A percentile compares a stretch with the other conserved stretches of the same genome.
These are phyloP conservation scores for Drosophila paranaensis DNA, from an alignment of 2,888 invertebrate genomes.

Conservation along the genomic window DNA sequence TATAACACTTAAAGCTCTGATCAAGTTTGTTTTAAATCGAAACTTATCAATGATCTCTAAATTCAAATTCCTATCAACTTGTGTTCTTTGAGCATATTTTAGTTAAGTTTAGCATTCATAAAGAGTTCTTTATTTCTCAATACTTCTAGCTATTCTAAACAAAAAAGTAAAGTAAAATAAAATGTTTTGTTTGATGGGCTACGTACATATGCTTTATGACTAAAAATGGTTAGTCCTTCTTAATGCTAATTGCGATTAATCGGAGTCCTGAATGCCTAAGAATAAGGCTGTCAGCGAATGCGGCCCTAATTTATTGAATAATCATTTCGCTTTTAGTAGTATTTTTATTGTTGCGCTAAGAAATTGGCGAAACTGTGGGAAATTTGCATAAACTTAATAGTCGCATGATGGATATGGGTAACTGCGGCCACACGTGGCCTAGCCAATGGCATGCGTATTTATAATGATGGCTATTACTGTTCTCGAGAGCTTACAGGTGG, in stretches of 20 bases:
- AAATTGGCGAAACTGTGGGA: constrained; percentile 35
- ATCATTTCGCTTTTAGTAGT: constrained; percentile 14
- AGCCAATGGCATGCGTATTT: constrained; percentile 5
- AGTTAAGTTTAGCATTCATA: neutral
- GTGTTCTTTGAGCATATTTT: neutral
- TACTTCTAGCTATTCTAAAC: no score
- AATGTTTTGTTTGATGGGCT: no score
- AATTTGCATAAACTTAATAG: constrained; percentile 61
- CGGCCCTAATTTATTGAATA: neutral
- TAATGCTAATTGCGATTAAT: neutral
- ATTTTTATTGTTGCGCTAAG: constrained; percentile 40
- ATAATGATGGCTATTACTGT: constrained; percentile 7
- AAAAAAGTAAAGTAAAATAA: no score
- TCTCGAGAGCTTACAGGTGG: neutral
- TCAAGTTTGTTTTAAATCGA: neutral
- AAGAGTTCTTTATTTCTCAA: neutral
- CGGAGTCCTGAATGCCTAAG: neutral
- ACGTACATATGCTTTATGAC: neutral
- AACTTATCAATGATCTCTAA: neutral
- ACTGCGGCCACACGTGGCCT: constrained; percentile 23
- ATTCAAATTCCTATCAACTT: neutral
- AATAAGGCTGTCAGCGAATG: neutral
- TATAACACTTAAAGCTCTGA: neutral
- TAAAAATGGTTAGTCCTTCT: neutral
- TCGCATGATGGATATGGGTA: constrained; percentile 11